Percentiles rank a stretch among this genome's conserved stretches.
Conservation (phyloP, 2,113 vertebrate species). For the Prunella fulvescens region DNA sequence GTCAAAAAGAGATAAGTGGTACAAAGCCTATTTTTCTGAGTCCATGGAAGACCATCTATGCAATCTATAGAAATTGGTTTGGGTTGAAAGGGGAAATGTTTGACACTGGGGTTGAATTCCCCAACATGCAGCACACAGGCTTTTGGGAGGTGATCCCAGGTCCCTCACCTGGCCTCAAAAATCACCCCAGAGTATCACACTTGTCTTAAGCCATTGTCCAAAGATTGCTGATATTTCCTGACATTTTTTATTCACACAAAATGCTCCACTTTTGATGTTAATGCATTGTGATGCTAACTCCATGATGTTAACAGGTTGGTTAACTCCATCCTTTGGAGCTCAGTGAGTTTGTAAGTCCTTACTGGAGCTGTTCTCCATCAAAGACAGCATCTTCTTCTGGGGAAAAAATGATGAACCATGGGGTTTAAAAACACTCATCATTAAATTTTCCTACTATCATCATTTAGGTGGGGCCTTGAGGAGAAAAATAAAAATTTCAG, state of each 20-base stretch:
- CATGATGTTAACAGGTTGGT: background rate
- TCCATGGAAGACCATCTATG: background rate
- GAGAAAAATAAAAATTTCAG: background rate
- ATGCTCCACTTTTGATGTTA: background rate
- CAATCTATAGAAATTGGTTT: background rate
- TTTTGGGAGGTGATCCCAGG: background rate
- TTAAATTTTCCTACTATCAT: background rate
- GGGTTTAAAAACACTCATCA: background rate
- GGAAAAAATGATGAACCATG: background rate
- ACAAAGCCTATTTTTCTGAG: background rate
- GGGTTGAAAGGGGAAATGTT: background rate
- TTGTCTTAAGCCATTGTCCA: background rate
- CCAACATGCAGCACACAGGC: background rate
- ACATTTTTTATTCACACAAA: background rate
- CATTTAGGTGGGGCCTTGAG: background rate
- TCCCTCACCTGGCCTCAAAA: background rate
- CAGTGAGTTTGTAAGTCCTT: background rate
- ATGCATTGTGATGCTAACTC: background rate
- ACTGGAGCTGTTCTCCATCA: background rate
- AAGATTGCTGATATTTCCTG: background rate
- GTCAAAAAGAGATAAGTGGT: background rate
- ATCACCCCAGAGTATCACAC: background rate
- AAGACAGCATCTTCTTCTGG: background rate
- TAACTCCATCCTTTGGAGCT: background rate
- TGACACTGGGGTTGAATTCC: background rate